Percentiles rank a stretch among this genome's conserved stretches.
phyloP scores from a whole-genome alignment of 2,888 invertebrate species.

The Hipparchia sbordonii region DNA sequence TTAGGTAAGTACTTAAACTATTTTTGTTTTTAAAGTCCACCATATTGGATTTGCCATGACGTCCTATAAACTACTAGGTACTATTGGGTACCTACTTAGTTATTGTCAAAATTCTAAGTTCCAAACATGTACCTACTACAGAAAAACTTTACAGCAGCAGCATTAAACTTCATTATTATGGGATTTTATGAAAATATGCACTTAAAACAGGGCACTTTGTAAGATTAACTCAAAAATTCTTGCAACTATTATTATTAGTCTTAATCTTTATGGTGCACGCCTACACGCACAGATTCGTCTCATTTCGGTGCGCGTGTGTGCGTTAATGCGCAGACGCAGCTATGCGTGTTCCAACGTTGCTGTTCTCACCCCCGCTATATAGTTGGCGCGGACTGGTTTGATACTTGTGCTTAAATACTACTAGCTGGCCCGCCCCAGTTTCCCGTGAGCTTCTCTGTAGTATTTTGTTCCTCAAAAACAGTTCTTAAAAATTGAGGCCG shows the following conservation, averaged over 20 bases:
- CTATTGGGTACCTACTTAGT: too few species aligned
- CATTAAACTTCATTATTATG: neutral
- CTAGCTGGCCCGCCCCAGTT: too few species aligned
- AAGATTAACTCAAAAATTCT: constrained; percentile 16
- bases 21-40: too few species aligned
- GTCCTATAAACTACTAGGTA: too few species aligned
- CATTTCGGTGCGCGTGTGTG: constrained; percentile 28
- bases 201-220: constrained; percentile 1
- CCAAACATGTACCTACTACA: too few species aligned
- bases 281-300: constrained; percentile 7
- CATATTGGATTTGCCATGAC: too few species aligned
- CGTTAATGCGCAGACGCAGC: constrained; percentile 46
- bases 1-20: too few species aligned
- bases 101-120: too few species aligned
- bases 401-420: constrained; percentile 10
- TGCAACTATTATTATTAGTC: constrained; percentile 18
- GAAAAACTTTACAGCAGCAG: neutral
- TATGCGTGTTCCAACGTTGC: constrained; percentile 51
- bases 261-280: constrained; percentile 10
- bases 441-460: too few species aligned
- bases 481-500: too few species aligned
- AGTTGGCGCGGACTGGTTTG: constrained; percentile 18
- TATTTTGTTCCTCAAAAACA: too few species aligned
- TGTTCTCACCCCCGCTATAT: constrained; percentile 55
- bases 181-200: neutral